Percentiles rank a stretch among this genome's conserved stretches.
Evolutionary conservation across 2,797 vertebrate genomes (phyloP).

Genomic region (Naso thynnoides): DNA sequence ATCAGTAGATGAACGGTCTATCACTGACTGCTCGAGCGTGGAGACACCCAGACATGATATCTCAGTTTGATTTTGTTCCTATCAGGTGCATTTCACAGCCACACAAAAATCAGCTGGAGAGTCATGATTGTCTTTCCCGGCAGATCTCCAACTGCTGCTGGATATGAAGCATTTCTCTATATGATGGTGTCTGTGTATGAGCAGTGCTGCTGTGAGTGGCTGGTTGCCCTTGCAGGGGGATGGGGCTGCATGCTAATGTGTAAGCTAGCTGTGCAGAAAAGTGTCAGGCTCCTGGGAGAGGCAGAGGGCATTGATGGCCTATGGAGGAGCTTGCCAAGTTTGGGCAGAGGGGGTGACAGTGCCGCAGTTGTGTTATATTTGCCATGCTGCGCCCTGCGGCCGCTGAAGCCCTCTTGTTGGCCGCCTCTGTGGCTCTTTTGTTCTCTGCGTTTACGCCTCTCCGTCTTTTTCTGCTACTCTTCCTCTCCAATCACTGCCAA

Average conservation of each 20-base stretch:
- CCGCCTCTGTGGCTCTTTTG: slow-evolving; percentile 73
- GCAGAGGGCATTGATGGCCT: slow-evolving; percentile 72
- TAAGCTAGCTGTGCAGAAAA: slow-evolving; percentile 71
- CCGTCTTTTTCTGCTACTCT: slow-evolving; percentile 41
- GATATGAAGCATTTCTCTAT: slow-evolving; percentile 60
- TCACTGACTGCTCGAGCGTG: not conserved
- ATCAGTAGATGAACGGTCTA: slow-evolving; percentile 3
- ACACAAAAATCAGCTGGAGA: slow-evolving; percentile 15
- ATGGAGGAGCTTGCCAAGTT: slow-evolving; percentile 73
- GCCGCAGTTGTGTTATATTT: slow-evolving; percentile 61
- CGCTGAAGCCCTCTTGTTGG: slow-evolving; percentile 28
- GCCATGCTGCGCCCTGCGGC: slow-evolving; percentile 20
- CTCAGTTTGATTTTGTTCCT: slow-evolving; percentile 22
- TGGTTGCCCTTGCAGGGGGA: slow-evolving; percentile 75
- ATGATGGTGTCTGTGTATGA: slow-evolving; percentile 55
- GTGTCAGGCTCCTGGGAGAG: slow-evolving; percentile 60
- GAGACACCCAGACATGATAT: slow-evolving; percentile 17
- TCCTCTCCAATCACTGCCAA: slow-evolving; percentile 38
- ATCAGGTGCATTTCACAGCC: slow-evolving; percentile 18
- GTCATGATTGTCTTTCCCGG: slow-evolving; percentile 15
- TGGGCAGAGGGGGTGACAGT: slow-evolving; percentile 66
- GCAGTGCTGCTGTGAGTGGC: slow-evolving; percentile 59
- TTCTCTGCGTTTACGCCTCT: slow-evolving; percentile 63
- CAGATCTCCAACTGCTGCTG: slow-evolving; percentile 51
- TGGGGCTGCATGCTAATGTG: slow-evolving; percentile 79